Evolutionary conservation across 2,888 invertebrate species (phyloP).

Genomic region (Chloroclysta siterata): DNA sequence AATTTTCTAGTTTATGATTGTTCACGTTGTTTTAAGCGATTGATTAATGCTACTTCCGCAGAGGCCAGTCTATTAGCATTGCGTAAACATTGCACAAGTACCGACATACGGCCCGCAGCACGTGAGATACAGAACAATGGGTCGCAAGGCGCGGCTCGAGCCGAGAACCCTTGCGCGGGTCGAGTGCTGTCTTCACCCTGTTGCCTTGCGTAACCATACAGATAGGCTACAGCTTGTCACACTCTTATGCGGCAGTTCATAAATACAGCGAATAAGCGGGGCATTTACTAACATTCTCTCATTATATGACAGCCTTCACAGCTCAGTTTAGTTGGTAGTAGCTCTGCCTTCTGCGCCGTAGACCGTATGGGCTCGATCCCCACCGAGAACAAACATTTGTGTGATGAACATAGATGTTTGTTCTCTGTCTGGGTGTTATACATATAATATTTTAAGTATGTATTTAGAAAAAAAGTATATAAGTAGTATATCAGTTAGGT

Average conservation of each 20-base stretch:
- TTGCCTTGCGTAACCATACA: slow-evolving; percentile 40
- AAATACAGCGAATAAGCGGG: neutral
- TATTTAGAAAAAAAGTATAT: no score
- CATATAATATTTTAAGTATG: no score
- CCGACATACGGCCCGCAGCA: slow-evolving; percentile 11
- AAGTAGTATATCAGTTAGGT: no score
- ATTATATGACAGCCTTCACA: no score
- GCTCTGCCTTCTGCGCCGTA: no score
- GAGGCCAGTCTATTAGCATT: slow-evolving; percentile 26
- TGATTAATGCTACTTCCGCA: slow-evolving; percentile 9
- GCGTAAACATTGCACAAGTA: slow-evolving; percentile 28
- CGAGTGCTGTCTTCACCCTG: slow-evolving; percentile 43
- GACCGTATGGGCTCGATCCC: no score
- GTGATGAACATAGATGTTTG: no score
- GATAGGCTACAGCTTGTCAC: slow-evolving; percentile 3
- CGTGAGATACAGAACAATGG: slow-evolving; percentile 39
- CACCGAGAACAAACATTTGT: no score
- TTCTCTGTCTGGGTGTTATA: no score
- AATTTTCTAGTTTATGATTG: neutral
- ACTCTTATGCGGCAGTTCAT: neutral
- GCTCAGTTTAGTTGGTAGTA: no score
- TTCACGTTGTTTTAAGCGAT: neutral
- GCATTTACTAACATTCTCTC: neutral
- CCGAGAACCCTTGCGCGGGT: slow-evolving; percentile 38
- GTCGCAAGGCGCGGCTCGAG: slow-evolving; percentile 31